Percentiles rank a stretch among this genome's conserved stretches.
These are phyloP conservation scores for Himalopsyche phryganea DNA, from an alignment of 1,140 invertebrate genomes.

Conservation along the genomic window DNA sequence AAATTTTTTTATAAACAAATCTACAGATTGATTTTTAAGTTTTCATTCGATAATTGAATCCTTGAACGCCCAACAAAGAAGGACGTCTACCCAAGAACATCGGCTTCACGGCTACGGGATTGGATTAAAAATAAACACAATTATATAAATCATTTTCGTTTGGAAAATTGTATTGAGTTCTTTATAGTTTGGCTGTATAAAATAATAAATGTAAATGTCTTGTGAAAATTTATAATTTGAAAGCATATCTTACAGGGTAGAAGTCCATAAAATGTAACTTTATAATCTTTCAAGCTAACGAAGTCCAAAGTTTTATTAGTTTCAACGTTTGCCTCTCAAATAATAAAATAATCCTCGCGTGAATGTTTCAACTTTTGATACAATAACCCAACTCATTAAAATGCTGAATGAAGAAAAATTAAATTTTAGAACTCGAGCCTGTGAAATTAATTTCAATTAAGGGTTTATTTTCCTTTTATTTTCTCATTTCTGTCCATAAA, in stretches of 20 bases:
- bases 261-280: no score
- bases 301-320: conserved; percentile 25
- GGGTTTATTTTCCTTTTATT: conserved; percentile 33
- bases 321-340: conserved; percentile 9
- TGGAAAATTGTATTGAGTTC: no score
- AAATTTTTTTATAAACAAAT: no score
- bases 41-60: no score
- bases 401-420: conserved; percentile 29
- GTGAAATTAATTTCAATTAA: conserved; percentile 35
- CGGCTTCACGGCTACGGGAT: no score
- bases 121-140: no score
- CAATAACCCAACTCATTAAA: conserved; percentile 30
- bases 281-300: conserved; percentile 5
- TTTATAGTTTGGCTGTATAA: neutral
- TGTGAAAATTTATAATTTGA: neutral
- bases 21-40: no score
- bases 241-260: no score
- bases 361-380: conserved; percentile 24
- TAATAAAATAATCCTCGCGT: conserved; percentile 25
- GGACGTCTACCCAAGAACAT: no score
- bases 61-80: no score
- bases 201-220: conserved; percentile 8
- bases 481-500: conserved; percentile 24
- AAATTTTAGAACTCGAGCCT: conserved; percentile 29
- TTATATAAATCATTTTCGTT: no score